These are phyloP conservation scores for Vidua macroura DNA, from an alignment of 2,113 vertebrate genomes.

Conservation along the genomic window DNA sequence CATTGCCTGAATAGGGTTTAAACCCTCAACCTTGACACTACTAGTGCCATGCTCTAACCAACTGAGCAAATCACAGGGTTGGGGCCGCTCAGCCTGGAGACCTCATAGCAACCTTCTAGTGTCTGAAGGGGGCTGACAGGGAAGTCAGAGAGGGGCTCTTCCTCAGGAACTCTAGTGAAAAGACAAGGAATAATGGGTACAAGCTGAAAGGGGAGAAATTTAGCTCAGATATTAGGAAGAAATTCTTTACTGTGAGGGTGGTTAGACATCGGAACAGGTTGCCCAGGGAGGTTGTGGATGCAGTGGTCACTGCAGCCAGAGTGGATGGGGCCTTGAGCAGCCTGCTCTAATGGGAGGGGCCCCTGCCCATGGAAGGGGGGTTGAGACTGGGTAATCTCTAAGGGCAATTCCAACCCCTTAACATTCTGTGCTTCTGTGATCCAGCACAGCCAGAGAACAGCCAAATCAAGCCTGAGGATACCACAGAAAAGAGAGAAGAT, in stretches of 20 bases:
- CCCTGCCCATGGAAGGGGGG: neutral
- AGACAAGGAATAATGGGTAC: neutral
- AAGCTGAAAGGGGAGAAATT: neutral
- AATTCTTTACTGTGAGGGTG: neutral
- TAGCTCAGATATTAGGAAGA: neutral
- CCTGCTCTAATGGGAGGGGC: neutral
- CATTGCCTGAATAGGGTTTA: neutral
- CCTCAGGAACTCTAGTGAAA: neutral
- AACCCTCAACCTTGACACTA: neutral
- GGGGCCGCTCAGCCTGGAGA: neutral
- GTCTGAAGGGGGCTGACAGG: neutral
- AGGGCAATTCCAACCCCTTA: neutral
- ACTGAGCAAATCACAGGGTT: neutral
- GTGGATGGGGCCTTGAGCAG: neutral
- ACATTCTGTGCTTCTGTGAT: neutral
- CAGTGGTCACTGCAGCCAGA: neutral
- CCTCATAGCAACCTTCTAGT: neutral
- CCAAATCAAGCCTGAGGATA: neutral
- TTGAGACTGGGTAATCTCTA: neutral
- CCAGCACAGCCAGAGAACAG: neutral
- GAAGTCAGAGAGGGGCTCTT: neutral
- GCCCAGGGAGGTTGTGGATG: neutral
- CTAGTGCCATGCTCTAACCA: neutral
- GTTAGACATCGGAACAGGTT: neutral
- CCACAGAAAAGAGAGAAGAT: neutral